Percentiles rank a stretch among this genome's conserved stretches.
These are phyloP conservation scores for Eugnorisma glareosa DNA, from an alignment of 2,888 invertebrate species.

Conservation along the genomic window DNA sequence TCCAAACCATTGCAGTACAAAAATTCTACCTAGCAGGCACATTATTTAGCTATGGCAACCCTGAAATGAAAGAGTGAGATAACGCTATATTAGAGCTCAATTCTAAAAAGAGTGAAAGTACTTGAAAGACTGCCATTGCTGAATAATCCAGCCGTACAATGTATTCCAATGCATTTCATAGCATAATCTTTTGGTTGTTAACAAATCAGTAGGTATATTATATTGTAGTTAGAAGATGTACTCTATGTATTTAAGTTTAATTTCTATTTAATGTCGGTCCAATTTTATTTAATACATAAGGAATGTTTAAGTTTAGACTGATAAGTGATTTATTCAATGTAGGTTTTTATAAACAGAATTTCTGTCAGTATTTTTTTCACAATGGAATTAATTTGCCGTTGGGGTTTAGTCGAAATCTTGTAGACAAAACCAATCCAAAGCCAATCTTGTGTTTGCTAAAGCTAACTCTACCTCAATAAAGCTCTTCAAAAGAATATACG, in stretches of 20 bases:
- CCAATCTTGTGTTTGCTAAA: neutral
- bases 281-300: slow-evolving; percentile 80
- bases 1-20: slow-evolving; percentile 71
- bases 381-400: slow-evolving; percentile 29
- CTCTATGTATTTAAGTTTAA: slow-evolving; percentile 65
- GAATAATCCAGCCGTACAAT: slow-evolving; percentile 47
- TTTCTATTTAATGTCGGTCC: slow-evolving; percentile 75
- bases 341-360: slow-evolving; percentile 51
- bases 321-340: slow-evolving; percentile 70
- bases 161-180: slow-evolving; percentile 65
- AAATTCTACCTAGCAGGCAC: slow-evolving; percentile 34
- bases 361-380: slow-evolving; percentile 53
- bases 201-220: slow-evolving; percentile 57
- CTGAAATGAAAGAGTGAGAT: neutral
- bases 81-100: slow-evolving; percentile 9
- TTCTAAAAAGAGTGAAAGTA: slow-evolving; percentile 21
- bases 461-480: slow-evolving; percentile 3
- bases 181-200: slow-evolving; percentile 68
- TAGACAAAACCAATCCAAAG: too few relatives aligned
- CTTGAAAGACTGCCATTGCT: slow-evolving; percentile 21
- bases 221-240: slow-evolving; percentile 58
- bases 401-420: slow-evolving; percentile 12
- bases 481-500: neutral
- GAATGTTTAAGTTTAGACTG: slow-evolving; percentile 75
- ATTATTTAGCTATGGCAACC: slow-evolving; percentile 53